Evolutionary conservation across 23 tunicate species (phyloP).

Genomic region (Styela clava): DNA sequence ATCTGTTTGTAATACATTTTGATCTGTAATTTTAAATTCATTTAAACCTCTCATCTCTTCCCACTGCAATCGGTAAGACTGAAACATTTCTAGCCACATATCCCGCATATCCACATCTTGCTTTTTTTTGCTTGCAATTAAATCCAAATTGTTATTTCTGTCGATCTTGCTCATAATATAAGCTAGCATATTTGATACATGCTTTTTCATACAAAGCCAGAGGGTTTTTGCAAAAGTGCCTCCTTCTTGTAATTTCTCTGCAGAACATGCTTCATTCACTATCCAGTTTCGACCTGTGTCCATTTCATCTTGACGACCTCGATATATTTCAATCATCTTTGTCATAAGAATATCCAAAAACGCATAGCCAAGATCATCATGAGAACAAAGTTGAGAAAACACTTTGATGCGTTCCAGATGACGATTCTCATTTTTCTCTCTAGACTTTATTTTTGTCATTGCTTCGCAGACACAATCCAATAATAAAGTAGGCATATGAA

Average conservation of each 20-base stretch:
- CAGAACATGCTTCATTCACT: constrained; percentile 40
- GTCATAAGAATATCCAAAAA: constrained; percentile 21
- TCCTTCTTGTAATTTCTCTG: constrained; percentile 38
- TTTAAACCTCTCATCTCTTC: constrained; percentile 18
- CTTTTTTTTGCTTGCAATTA: constrained; percentile 3
- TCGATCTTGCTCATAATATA: constrained; percentile 42
- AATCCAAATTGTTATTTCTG: constrained; percentile 48
- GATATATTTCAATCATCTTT: constrained; percentile 12
- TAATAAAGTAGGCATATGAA: constrained; percentile 31
- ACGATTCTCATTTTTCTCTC: not conserved
- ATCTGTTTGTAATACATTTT: not conserved
- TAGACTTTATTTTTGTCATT: constrained; percentile 23
- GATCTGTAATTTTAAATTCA: not conserved
- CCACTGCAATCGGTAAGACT: not conserved
- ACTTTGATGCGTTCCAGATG: not conserved
- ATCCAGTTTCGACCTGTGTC: constrained; percentile 15
- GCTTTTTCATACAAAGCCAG: constrained; percentile 43
- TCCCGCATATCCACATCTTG: not conserved
- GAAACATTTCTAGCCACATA: constrained; percentile 5
- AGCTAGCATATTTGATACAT: constrained; percentile 31
- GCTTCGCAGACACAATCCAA: constrained; percentile 32
- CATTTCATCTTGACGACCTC: constrained; percentile 19
- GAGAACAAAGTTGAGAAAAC: not conserved
- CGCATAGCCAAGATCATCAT: not conserved
- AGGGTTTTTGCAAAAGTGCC: constrained; percentile 63